Evolutionary conservation across 2,888 invertebrate species (phyloP).

Genomic region (Chrysotoxum bicinctum): DNA sequence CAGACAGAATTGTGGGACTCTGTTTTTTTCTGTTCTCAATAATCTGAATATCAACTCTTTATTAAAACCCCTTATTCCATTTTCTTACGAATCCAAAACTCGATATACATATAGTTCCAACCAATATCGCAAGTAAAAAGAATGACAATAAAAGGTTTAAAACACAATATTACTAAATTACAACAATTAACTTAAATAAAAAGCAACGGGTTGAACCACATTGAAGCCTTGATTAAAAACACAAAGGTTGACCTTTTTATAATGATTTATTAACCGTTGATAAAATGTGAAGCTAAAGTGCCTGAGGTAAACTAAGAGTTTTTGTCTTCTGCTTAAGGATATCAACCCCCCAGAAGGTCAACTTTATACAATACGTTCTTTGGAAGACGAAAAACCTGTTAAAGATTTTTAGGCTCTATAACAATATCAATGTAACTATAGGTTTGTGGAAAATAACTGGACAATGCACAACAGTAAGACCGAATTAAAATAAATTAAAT

Average conservation of each 20-base stretch:
- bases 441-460: slow-evolving; percentile 6
- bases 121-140: no score
- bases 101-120: no score
- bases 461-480: not conserved
- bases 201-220: not conserved
- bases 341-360: slow-evolving; percentile 2
- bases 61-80: no score
- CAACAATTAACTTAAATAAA: no score
- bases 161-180: no score
- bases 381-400: not conserved
- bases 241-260: slow-evolving; percentile 3
- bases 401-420: not conserved
- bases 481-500: not conserved
- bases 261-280: not conserved
- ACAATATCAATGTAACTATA: not conserved
- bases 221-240: slow-evolving; percentile 1
- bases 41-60: no score
- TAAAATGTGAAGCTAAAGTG: not conserved
- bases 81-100: no score
- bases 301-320: not conserved
- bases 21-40: no score
- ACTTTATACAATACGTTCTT: not conserved
- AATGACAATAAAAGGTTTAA: no score
- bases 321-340: not conserved
- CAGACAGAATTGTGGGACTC: no score